phyloP scores from a whole-genome alignment of 2,888 invertebrate genomes.

The Malachius bipustulatus region DNA sequence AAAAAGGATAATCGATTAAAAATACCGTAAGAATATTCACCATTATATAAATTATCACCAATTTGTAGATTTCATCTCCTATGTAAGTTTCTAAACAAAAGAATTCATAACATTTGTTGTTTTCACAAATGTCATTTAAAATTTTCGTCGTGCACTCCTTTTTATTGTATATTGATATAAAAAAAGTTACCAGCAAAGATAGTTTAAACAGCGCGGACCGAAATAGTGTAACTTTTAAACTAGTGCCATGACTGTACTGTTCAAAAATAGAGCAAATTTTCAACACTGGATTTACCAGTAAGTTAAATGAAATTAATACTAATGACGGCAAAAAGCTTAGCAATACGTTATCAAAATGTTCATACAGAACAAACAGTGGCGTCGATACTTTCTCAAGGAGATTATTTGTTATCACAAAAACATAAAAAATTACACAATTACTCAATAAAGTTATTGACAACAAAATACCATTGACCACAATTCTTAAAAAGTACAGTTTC shows the following conservation, averaged over 20 bases:
- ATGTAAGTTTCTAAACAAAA: slow-evolving; percentile 82
- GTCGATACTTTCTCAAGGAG: too few species aligned
- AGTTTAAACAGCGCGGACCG: slow-evolving; percentile 65
- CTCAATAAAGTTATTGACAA: slow-evolving; percentile 50
- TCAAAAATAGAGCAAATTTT: slow-evolving; percentile 59
- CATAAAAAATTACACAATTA: slow-evolving; percentile 50
- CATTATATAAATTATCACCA: slow-evolving; percentile 66
- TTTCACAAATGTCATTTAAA: too few species aligned
- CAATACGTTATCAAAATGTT: too few species aligned
- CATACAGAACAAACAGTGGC: too few species aligned
- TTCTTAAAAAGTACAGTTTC: slow-evolving; percentile 52
- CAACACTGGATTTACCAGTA: slow-evolving; percentile 62
- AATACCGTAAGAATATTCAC: slow-evolving; percentile 63
- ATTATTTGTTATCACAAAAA: too few species aligned
- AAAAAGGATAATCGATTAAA: slow-evolving; percentile 64
- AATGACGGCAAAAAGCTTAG: slow-evolving; percentile 68
- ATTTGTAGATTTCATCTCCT: slow-evolving; percentile 75
- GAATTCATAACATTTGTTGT: too few species aligned
- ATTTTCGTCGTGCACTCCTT: too few species aligned
- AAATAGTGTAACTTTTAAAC: slow-evolving; percentile 55
- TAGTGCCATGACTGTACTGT: slow-evolving; percentile 57
- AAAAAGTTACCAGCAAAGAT: slow-evolving; percentile 60
- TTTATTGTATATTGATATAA: slow-evolving; percentile 61
- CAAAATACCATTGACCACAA: slow-evolving; percentile 59
- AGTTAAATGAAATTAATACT: slow-evolving; percentile 62